These are phyloP conservation scores for Mionectes macconnelli DNA, from an alignment of 2,113 vertebrate genomes.

Conservation along the genomic window DNA sequence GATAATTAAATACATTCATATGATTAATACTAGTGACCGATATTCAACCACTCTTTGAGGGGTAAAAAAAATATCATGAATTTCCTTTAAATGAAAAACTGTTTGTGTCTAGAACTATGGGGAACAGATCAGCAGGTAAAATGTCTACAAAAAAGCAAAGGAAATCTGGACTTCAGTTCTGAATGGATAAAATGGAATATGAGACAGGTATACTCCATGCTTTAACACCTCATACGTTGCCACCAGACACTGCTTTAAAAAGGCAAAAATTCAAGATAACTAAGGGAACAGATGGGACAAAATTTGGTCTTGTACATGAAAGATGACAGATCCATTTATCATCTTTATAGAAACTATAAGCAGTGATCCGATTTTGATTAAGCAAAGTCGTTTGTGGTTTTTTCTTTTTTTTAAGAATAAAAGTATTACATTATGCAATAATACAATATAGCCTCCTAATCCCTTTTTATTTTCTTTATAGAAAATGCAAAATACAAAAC, in stretches of 20 bases:
- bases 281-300: neutral
- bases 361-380: neutral
- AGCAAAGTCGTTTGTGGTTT: neutral
- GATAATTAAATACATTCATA: neutral
- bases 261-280: neutral
- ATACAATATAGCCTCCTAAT: neutral
- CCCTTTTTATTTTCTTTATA: neutral
- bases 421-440: neutral
- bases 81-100: neutral
- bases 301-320: neutral
- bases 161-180: neutral
- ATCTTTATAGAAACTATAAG: neutral
- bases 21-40: neutral
- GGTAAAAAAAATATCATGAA: neutral
- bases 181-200: neutral
- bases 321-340: neutral
- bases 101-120: neutral
- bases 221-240: neutral
- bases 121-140: neutral
- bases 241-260: neutral
- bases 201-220: neutral
- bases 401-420: neutral
- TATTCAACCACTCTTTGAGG: neutral
- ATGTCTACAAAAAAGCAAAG: neutral
- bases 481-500: neutral